Base-by-base conservation (phyloP, 1,140 invertebrate species). In the Drosophila melanica region DNA sequence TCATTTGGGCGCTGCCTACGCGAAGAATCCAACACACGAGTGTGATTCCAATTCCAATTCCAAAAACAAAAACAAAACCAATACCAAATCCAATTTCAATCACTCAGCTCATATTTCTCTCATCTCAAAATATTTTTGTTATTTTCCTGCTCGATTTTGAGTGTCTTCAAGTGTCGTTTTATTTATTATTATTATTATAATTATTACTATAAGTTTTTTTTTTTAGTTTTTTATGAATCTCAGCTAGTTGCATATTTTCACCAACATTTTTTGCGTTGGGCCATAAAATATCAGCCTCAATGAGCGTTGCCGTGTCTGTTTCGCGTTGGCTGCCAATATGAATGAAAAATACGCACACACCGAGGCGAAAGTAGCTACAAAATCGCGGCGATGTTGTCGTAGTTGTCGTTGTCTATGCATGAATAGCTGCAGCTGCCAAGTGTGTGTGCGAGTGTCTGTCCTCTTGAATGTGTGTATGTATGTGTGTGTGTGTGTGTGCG, bases 311-410 rank as follows among this genome's bases (percentile, higher is more conserved):
- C 54, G 57, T 45, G 64, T 59, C 66, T 67, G 70, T 67, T 72
- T 81, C 77, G 81, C 78, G 74, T 78, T 86, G 78, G 75, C 81
- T 79, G 63, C 69, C 78, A 81, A 81, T 72, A 85, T 85, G 81
- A 85, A 85, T 85, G 81, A 85, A 85, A 86, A 86, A 72, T 85
- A 85, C 81, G 78, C 81, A 85, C 74, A 77, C 69, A 75, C 14
- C 54, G 41, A 75, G 55, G 73, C 70, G 73, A 75, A 68, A 81
- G 79, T 78, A 75, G 50, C 73, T 66, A 67, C 55, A 58, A 33
- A 58, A 58, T 20, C 41, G 23, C 20, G 64, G 20, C 44, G 35
- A 51, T 60, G 77, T 30, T 27, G n/a, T 54, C 41, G 30, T 33
- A 14, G 39, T 20, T 27, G 51, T 35, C 20, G 50, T 42, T 48